These are phyloP conservation scores for Hafferia zeledoni DNA, from an alignment of 2,797 vertebrate species.

Conservation along the genomic window DNA sequence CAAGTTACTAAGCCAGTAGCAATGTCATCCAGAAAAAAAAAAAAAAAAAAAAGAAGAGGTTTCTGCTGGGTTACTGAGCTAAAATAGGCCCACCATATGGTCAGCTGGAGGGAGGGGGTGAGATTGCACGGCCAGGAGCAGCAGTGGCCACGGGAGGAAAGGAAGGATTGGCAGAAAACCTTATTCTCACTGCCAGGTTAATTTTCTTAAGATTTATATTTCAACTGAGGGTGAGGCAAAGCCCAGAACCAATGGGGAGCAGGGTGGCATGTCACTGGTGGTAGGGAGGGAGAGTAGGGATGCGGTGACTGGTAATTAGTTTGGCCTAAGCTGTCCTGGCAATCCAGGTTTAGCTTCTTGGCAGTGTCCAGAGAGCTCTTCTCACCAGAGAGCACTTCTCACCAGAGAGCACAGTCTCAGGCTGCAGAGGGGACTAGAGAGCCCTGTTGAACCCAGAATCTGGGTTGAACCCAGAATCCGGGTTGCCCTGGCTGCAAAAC, in stretches of 20 bases:
- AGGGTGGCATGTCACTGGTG: background rate
- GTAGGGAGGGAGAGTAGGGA: background rate
- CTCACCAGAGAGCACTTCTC: background rate
- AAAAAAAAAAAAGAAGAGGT: background rate
- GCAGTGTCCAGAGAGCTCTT: background rate
- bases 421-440: background rate
- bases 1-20: background rate
- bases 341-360: background rate
- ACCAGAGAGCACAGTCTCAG: background rate
- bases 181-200: background rate
- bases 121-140: background rate
- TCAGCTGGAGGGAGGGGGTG: background rate
- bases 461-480: background rate
- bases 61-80: conserved; percentile 9
- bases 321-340: background rate
- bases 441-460: background rate
- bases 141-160: background rate
- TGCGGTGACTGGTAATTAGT: background rate
- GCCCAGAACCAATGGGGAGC: background rate
- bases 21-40: background rate
- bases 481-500: background rate
- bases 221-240: background rate
- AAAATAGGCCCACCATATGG: conserved; percentile 35
- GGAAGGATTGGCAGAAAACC: background rate
- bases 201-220: background rate